Evolutionary conservation across 2,797 vertebrate species (phyloP).

Genomic region (Hozukius guyotensis): DNA sequence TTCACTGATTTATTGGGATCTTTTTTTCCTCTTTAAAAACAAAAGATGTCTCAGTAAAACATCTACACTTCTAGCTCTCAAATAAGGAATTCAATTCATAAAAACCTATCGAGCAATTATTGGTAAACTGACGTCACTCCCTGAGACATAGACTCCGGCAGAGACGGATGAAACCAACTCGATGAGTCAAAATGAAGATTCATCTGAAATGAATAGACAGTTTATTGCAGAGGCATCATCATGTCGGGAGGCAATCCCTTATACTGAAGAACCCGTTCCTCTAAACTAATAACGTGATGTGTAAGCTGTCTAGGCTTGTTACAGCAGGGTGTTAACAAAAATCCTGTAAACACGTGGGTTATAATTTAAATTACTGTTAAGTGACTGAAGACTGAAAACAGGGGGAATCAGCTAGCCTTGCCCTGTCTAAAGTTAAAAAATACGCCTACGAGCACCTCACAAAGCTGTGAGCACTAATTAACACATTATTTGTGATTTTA

Average conservation of each 20-base stretch:
- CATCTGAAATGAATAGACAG: background rate
- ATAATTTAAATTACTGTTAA: background rate
- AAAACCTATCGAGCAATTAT: background rate
- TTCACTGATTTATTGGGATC: background rate
- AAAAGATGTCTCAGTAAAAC: background rate
- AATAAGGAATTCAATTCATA: background rate
- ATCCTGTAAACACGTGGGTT: background rate
- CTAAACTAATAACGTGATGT: background rate
- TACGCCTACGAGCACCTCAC: background rate
- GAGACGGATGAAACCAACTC: slow-evolving; percentile 1
- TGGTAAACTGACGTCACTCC: slow-evolving; percentile 4
- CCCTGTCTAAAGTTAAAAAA: background rate
- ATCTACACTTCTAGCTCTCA: background rate
- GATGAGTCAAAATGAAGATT: slow-evolving; percentile 36
- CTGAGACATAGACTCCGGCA: background rate
- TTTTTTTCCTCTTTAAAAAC: slow-evolving; percentile 12
- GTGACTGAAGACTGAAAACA: background rate
- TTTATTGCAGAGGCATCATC: background rate
- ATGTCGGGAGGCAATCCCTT: background rate
- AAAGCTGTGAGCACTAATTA: background rate
- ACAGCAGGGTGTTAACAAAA: background rate
- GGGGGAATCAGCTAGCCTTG: background rate
- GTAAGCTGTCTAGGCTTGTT: background rate
- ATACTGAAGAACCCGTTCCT: background rate
- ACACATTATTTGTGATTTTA: background rate